A percentile compares a stretch with the other conserved stretches of the same genome.
Conservation (phyloP, 2,113 vertebrate genomes). For the Ailurus styani region DNA sequence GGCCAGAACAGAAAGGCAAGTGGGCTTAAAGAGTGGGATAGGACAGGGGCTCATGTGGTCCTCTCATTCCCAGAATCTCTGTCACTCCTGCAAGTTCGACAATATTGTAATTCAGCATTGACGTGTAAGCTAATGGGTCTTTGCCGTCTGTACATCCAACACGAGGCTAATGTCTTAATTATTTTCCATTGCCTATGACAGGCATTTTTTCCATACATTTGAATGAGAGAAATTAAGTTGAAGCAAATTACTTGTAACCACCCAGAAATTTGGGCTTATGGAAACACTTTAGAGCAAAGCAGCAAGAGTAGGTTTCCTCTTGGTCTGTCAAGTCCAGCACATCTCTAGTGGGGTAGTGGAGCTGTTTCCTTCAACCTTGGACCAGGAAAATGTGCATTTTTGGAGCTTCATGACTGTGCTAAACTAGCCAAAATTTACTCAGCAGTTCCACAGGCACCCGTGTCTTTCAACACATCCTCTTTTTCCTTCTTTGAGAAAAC, state of each 20-base stretch:
- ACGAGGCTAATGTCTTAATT: constrained; percentile 48
- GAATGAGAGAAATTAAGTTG: constrained; percentile 50
- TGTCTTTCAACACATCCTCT: neutral
- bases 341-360: neutral
- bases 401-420: neutral
- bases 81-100: neutral
- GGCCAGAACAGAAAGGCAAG: neutral
- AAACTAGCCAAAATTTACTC: constrained; percentile 32
- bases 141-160: neutral
- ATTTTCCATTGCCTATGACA: constrained; percentile 55
- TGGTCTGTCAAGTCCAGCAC: constrained; percentile 27
- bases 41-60: neutral
- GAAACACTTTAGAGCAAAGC: constrained; percentile 54
- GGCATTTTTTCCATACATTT: constrained; percentile 24
- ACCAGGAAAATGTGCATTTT: neutral
- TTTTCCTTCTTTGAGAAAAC: constrained; percentile 31
- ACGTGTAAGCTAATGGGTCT: constrained; percentile 6
- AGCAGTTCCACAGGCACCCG: neutral
- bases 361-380: neutral
- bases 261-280: constrained; percentile 44
- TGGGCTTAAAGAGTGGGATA: neutral
- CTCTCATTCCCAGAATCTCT: constrained; percentile 3
- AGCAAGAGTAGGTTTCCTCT: neutral
- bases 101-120: neutral
- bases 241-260: constrained; percentile 54